Conservation (phyloP, 2,888 invertebrate genomes). For the Ypsolopha scabrella region DNA sequence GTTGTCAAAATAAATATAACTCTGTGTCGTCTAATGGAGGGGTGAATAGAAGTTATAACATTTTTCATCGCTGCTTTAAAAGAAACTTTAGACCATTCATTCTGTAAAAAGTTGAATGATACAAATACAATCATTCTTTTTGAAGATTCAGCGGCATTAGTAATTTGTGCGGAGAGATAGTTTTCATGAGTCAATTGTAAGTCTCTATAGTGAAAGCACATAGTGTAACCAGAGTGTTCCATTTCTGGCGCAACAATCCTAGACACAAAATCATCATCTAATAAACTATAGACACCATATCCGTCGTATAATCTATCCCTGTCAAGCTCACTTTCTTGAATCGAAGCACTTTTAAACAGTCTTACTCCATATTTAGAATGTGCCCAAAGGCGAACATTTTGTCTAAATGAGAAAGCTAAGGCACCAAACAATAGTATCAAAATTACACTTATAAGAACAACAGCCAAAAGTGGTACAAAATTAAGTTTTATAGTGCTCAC, state of each 20-base stretch:
- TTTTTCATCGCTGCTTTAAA: conserved; percentile 85
- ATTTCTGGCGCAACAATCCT: conserved; percentile 79
- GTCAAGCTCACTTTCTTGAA: conserved; percentile 69
- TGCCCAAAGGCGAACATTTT: conserved; percentile 84
- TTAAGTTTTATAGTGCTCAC: conserved; percentile 74
- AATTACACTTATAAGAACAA: conserved; percentile 78
- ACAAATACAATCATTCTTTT: conserved; percentile 83
- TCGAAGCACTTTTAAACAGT: conserved; percentile 75
- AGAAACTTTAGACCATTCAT: conserved; percentile 86
- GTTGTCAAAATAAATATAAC: conserved; percentile 66
- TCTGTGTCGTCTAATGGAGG: conserved; percentile 73
- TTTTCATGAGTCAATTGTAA: conserved; percentile 71
- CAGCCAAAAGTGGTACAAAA: conserved; percentile 81
- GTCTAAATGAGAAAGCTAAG: conserved; percentile 80
- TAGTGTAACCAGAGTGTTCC: conserved; percentile 74
- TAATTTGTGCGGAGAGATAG: conserved; percentile 72
- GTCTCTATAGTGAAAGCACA: conserved; percentile 79
- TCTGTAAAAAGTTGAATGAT: conserved; percentile 83
- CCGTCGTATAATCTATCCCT: conserved; percentile 85
- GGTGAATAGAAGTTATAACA: conserved; percentile 74
- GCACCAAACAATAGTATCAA: conserved; percentile 78
- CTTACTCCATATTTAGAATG: conserved; percentile 84
- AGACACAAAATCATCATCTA: conserved; percentile 80
- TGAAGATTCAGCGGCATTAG: conserved; percentile 73
- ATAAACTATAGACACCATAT: conserved; percentile 87